Base-by-base conservation (phyloP, 2,888 invertebrate genomes). In the Leptarthrus brevirostris region DNA sequence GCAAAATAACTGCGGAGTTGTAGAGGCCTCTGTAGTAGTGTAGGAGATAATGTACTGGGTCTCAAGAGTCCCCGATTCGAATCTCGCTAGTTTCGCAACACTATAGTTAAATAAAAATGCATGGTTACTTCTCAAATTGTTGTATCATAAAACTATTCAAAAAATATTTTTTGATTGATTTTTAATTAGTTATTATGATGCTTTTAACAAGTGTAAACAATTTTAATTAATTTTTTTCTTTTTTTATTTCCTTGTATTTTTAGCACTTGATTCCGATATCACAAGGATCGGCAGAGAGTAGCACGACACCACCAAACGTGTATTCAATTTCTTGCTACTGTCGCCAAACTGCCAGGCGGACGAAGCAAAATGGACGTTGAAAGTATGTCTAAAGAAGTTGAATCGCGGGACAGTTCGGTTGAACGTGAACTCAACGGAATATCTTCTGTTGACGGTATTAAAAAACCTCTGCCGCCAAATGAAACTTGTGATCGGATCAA, bases 401-500 rank as follows among this genome's bases (percentile, higher is more conserved):
- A 73, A 26, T 74, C 74, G 12, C 70, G 74, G 10, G 74, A 74
- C 16, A 74, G 74, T 66, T 74, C 76, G 8, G 56, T 54, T 52
- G 76, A 76, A 58, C 74, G 73, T 56, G 74, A 76, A 49, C 54
- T 76, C 5, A 74, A 76, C 56, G 76, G 74, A 18, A 24, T 54
- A 44, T 18, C 47, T 18, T 53, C 53, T 30, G 36, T 22, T 22
- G 79, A 80, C 69, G 79, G 78, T 22, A 84, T 85, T 66, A 84
- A 84, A 76, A 84, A 84, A 74, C 84, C 84, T 2, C 74, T 82
- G 47, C 81, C 82, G 5, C 81, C 82, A 5, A 79, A 78, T 44
- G 83, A 83, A 53, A 78, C 74, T 44, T 80, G 80, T 30, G 83
- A 82, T 74, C 82, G 85, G 71, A 80, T 84, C 72, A 85, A 85